A percentile compares a stretch with the other conserved stretches of the same genome.
phyloP scores from a whole-genome alignment of 2,113 vertebrate genomes.

The Oreocharis arfaki region DNA sequence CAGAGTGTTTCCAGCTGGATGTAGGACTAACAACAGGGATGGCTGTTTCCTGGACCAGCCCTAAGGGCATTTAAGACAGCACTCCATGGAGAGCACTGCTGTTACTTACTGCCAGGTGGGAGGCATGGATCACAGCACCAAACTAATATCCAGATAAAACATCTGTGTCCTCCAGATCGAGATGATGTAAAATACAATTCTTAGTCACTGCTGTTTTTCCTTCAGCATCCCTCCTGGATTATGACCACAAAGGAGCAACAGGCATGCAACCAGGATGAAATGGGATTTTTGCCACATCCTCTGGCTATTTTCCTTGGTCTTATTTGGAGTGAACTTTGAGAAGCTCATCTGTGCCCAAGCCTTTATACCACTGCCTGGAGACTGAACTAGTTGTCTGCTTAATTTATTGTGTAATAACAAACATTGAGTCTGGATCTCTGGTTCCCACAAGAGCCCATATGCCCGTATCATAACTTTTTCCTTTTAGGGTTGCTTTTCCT shows the following conservation, averaged over 20 bases:
- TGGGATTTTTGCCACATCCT: not conserved
- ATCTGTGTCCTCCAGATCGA: not conserved
- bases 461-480: constrained; percentile 23
- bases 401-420: constrained; percentile 11
- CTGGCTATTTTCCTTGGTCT: not conserved
- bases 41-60: not conserved
- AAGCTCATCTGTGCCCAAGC: not conserved
- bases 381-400: not conserved
- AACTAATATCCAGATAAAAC: not conserved
- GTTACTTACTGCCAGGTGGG: not conserved
- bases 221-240: not conserved
- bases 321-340: not conserved
- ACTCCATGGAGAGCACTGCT: not conserved
- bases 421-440: not conserved
- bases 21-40: not conserved
- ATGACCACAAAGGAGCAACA: not conserved
- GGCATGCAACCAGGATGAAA: not conserved
- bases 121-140: not conserved
- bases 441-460: constrained; percentile 11
- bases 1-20: not conserved
- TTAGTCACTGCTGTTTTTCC: not conserved
- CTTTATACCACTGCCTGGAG: not conserved
- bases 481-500: constrained; percentile 49
- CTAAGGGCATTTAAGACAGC: not conserved
- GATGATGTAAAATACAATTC: not conserved